Conservation (phyloP, 2,113 vertebrate species). For the Gymnarchus niloticus region DNA sequence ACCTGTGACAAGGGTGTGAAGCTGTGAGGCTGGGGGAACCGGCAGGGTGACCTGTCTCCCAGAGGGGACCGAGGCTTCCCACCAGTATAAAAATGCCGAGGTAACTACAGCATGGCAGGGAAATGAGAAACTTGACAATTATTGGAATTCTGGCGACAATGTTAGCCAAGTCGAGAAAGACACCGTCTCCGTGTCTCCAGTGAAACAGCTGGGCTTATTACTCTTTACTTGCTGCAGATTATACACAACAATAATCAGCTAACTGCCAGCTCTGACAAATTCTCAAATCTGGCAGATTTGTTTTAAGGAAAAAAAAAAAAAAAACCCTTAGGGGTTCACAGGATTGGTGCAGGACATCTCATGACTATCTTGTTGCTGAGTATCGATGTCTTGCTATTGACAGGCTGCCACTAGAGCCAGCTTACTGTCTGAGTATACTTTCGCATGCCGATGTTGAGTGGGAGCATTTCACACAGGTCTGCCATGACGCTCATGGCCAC, state of each 20-base stretch:
- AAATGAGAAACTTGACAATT: background rate
- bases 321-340: background rate
- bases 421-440: background rate
- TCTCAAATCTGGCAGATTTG: too few species aligned
- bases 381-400: background rate
- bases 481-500: background rate
- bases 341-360: background rate
- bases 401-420: background rate
- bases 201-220: background rate
- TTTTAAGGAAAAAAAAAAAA: too few species aligned
- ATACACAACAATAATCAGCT: background rate
- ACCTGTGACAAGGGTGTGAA: conserved; percentile 26
- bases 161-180: background rate
- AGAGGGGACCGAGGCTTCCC: background rate
- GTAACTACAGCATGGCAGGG: background rate
- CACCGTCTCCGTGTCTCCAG: background rate
- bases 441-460: background rate
- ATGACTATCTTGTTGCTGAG: background rate
- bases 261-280: too few species aligned
- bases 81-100: conserved; percentile 18
- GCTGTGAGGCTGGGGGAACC: conserved; percentile 21
- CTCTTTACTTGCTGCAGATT: background rate
- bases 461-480: conserved; percentile 11
- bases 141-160: background rate
- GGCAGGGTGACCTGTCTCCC: background rate